Base-by-base conservation (phyloP, 2,797 vertebrate genomes). In the Epinephelus coioides region DNA sequence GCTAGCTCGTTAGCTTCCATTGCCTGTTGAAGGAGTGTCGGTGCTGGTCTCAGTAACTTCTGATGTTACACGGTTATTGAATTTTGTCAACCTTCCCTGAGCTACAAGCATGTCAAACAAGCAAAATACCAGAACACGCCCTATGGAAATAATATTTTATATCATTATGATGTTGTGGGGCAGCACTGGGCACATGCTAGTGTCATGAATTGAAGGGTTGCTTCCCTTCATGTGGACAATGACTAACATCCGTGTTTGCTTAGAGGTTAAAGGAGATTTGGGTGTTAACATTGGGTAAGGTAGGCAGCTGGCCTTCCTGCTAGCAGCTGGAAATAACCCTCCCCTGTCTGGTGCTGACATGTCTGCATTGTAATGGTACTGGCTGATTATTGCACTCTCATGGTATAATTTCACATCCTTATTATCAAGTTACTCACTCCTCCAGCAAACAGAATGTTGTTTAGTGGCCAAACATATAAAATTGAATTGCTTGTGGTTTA, bases 1-100 rank as follows among this genome's bases (percentile, higher is more conserved):
- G 57, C n/a, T 81, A 55, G 62, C 30, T 21, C 25, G 63, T 61
- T 75, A 78, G 69, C 78, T 40, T 51, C 38, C 55, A n/a, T 18
- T 62, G 62, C 7, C 34, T 59, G 59, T 25, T 66, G 15, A 46
- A 77, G 53, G 69, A 76, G 76, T 63, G 49, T 68, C 49, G 12
- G 18, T 51, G 4, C 73, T 34, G 53, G 17, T 56, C 23, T 3
- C 9, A 25, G 15, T 56, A 43, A 43, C 40, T 43, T 53, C 11
- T 30, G 25, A 19, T 13, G 15, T 38, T 5, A n/a, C 0, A 11
- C 3, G 0, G 9, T 38, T 18, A 50, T 1, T 18, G 1, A 14
- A 51, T 23, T 27, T n/a, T 0, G 23, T 15, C 12, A 0, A 14
- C 17, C 40, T 0, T 34, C 5, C 0, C 3, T 11, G 5, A 23